Evolutionary conservation across 2,888 invertebrate species (phyloP), one percentile per base, ranked within the genome.

Genomic region (Germaria angustata): DNA sequence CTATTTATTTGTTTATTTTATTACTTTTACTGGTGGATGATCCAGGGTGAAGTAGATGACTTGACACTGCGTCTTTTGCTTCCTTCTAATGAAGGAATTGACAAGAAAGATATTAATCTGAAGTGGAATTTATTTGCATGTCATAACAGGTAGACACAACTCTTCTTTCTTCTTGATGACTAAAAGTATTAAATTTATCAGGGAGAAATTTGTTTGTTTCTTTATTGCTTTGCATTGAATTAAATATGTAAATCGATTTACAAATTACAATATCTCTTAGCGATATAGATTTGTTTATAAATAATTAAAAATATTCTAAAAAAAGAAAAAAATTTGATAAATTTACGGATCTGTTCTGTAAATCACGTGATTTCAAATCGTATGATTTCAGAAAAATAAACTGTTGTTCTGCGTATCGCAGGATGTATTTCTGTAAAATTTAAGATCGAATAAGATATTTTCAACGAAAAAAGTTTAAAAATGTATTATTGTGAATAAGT

Each of bases 51-150:
- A 8, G 22, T 17, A 13, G 13, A 8, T 17, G 51, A 11, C 3
- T 44, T 11, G 15, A 51, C 2, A 13, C n/a, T n/a, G n/a, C 28
- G 11, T 41, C 53, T 46, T 57, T 20, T 24, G 49, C 36, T 46
- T 71, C 36, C 36, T 24, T 24, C 11, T 5, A 49, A 82, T 84
- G 86, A 75, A 75, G 53, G 13, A 51, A 57, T 24, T 17, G 39
- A 0, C n/a, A n/a, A 36, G 20, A 20, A 13, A 41, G n/a, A 28
- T 85, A 86, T 87, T 85, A 83, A 84, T 76, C 69, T 87, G 85
- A 81, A 84, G 76, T 83, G 83, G 71, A 61, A 63, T 41, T 81
- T 78, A 87, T 89, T 89, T 89, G 87, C 89, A 88, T 87, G 87
- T 86, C 87, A 86, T 86, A 85, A 61, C 17, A 51, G 17, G 13